Base-by-base conservation (phyloP, 1,140 invertebrate species). In the Chymomyza costata region DNA sequence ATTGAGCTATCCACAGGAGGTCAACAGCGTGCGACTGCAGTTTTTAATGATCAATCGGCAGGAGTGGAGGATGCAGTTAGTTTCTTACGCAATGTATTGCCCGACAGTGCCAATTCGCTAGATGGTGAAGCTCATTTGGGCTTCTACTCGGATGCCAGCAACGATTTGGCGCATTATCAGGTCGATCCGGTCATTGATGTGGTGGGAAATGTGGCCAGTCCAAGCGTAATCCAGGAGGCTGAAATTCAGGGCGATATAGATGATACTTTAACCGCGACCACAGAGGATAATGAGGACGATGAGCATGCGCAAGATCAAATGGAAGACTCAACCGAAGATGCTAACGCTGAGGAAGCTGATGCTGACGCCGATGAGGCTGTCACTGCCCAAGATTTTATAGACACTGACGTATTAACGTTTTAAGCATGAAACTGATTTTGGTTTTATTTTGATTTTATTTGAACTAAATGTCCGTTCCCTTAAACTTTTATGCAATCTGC, bases 1-100 rank as follows among this genome's bases (percentile, higher is more conserved):
- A 62, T 78, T 15, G 71, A 70, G 18, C 37, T 76, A 1, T 62
- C 68, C n/a, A 53, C 60, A 2, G 17, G 51, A 14, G 59, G 25
- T 21, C 45, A n/a, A 21, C 19, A 14, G 19, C 19, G 14, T 39
- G 10, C 10, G 31, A 21, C 16, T 25, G 55, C 32, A 0, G 6
- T 59, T 1, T 64, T 67, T 3, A 59, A 59, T 21, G 55, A 65
- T n/a, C 54, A 43, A 0, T 57, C 49, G 2, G 18, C 44, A 10
- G 51, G 37, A 16, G 52, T 45, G 1, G 62, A 61, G 0, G 54
- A 54, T 17, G 32, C 49, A 3, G 35, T 73, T 0, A 40, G 41
- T 11, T 47, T 59, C 8, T 3, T 74, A 11, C 35, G 18, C 5
- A 39, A 52, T 21, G 11, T 34, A 3, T 13, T 54, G 14, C 53